A percentile compares a stretch with the other conserved stretches of the same genome.
Conservation (phyloP, 2,113 vertebrate species). For the Naja naja region DNA sequence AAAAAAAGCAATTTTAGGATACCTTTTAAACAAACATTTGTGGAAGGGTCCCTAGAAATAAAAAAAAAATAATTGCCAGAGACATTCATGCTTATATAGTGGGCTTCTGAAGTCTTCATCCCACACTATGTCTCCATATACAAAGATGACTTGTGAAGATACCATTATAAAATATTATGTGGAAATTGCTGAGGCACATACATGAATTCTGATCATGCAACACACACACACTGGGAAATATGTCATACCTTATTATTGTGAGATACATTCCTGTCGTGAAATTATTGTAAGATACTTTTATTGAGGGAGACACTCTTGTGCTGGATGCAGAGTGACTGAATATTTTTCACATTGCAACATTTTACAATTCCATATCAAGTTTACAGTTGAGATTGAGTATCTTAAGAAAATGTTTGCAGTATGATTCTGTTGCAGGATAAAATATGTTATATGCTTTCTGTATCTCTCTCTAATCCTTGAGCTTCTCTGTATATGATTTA, state of each 20-base stretch:
- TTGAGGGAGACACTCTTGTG: conserved; percentile 36
- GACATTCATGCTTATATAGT: not conserved
- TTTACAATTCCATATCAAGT: conserved; percentile 43
- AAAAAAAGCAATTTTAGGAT: conserved; percentile 31
- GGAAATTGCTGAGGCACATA: not conserved
- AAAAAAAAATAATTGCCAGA: not conserved
- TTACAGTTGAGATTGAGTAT: conserved; percentile 60
- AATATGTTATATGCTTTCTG: conserved; percentile 72
- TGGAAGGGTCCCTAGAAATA: conserved; percentile 25
- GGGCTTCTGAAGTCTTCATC: not conserved
- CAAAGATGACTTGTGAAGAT: not conserved
- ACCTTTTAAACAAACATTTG: conserved; percentile 49
- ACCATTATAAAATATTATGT: not conserved
- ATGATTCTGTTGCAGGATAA: conserved; percentile 77
- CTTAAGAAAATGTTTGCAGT: conserved; percentile 65
- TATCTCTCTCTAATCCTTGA: conserved; percentile 88
- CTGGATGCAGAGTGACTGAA: conserved; percentile 40
- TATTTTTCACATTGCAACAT: conserved; percentile 48
- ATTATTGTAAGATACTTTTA: conserved; percentile 23
- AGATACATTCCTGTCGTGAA: conserved; percentile 23
- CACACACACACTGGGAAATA: conserved; percentile 26
- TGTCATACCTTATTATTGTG: conserved; percentile 5
- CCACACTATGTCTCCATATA: not conserved
- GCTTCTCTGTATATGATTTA: conserved; percentile 96
- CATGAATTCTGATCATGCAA: not conserved